Conservation (phyloP, 2,888 invertebrate species). For the Acanthopleura granulata region DNA sequence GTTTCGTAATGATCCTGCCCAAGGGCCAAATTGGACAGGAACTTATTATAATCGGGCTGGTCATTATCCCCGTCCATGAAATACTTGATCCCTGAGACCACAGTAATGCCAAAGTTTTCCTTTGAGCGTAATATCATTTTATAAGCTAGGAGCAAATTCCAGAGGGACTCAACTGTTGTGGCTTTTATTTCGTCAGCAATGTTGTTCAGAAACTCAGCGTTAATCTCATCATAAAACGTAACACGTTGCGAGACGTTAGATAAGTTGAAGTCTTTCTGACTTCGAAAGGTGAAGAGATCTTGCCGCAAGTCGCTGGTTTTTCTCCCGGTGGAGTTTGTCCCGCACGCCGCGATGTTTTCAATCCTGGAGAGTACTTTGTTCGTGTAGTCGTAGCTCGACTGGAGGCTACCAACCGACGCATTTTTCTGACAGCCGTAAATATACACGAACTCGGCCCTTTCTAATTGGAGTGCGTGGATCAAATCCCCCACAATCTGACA, state of each 20-base stretch:
- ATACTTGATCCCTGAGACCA: slow-evolving; percentile 23
- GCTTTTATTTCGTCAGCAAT: slow-evolving; percentile 18
- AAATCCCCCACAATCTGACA: slow-evolving; percentile 24
- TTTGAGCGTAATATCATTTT: slow-evolving; percentile 26
- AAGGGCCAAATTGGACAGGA: slow-evolving; percentile 21
- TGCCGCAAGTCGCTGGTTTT: background rate
- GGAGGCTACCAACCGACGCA: background rate
- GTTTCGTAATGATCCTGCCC: slow-evolving; percentile 23
- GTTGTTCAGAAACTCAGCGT: slow-evolving; percentile 17
- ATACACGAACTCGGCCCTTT: slow-evolving; percentile 21
- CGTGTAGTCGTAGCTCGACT: background rate
- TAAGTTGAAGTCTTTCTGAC: background rate
- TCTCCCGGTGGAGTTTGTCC: background rate
- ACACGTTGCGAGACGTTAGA: background rate
- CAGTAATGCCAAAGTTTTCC: slow-evolving; percentile 25
- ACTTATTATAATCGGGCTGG: slow-evolving; percentile 10
- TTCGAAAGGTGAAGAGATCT: background rate
- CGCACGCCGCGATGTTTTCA: background rate
- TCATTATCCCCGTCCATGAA: slow-evolving; percentile 21
- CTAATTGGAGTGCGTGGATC: slow-evolving; percentile 25
- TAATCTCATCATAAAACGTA: slow-evolving; percentile 22
- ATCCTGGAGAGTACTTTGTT: background rate
- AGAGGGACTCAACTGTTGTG: slow-evolving; percentile 20
- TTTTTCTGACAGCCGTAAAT: background rate
- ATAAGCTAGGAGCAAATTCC: slow-evolving; percentile 27